These are phyloP conservation scores for Manis javanica DNA, from an alignment of 2,797 vertebrate genomes.

Conservation along the genomic window DNA sequence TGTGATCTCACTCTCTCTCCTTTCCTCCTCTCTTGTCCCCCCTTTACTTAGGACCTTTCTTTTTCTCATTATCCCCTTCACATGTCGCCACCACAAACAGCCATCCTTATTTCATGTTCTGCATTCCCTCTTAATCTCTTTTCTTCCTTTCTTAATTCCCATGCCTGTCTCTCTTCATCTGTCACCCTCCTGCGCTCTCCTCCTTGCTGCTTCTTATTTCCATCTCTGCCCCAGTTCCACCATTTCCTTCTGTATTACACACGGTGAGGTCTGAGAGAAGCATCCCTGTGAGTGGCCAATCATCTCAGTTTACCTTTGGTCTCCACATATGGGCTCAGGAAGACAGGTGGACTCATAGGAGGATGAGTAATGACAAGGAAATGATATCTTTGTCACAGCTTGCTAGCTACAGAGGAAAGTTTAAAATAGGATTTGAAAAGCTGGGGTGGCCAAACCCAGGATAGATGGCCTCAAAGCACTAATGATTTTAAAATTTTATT, in stretches of 20 bases:
- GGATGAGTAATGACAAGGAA: constrained; percentile 50
- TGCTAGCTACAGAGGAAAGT: constrained; percentile 2
- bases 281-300: not conserved
- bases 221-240: not conserved
- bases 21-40: not conserved
- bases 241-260: not conserved
- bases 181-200: not conserved
- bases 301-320: not conserved
- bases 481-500: constrained; percentile 41
- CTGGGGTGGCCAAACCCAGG: not conserved
- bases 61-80: not conserved
- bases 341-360: not conserved
- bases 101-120: not conserved
- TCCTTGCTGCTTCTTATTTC: not conserved
- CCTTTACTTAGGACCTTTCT: not conserved
- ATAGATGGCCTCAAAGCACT: constrained; percentile 57
- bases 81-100: not conserved
- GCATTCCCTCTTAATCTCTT: not conserved
- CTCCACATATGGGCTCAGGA: not conserved
- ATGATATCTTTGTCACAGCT: constrained; percentile 41
- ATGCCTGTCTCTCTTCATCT: not conserved
- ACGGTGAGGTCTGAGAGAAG: not conserved
- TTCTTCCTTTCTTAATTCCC: not conserved
- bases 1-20: not conserved
- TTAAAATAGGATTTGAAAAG: constrained; percentile 68